Evolutionary conservation across 2,888 invertebrate genomes (phyloP), one percentile per base, ranked within the genome.

Genomic region (Eupsilia transversa): DNA sequence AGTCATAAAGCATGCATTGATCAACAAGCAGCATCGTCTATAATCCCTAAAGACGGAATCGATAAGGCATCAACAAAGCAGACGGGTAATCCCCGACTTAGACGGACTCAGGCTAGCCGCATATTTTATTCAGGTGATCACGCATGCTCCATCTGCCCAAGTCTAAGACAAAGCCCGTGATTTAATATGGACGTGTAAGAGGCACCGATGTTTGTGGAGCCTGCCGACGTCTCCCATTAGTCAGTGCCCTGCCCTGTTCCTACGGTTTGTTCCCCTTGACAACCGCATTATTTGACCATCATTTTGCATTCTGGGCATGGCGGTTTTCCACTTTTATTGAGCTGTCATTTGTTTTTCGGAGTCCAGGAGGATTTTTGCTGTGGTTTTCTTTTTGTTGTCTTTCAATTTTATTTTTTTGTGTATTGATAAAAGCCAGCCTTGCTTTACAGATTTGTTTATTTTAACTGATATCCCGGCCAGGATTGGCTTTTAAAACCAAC

Each of bases 281-380:
- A 91, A 88, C 88, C 87, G 89, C 87, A 93, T 93, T 93, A 93
- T 93, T 93, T 91, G 93, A 91, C 90, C 91, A 92, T 89, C 88
- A 89, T 91, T 91, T 91, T 90, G 90, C 88, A 93, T 92, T 91
- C 92, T 85, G 77, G 69, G 75, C 88, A 86, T 89, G 89, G 30
- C 60, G 57, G 66, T 59, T 60, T 74, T 74, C 46, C 30, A 61
- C 77, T 86, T 79, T 79, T 80, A 79, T 80, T 85, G 76, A 76
- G 63, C 68, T 57, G 60, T 85, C 77, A 71, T 86, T 84, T 79
- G 72, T 70, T 30, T 71, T 73, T 73, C 30, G 64, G 43, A 71
- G 41, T 59, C 23, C 54, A 14, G 41, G n/a, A 57, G 35, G 68
- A 43, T 64, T 72, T 69, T 41, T 35, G 30, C 65, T 49, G 38